Percentiles rank a stretch among this genome's conserved stretches.
Evolutionary conservation across 1,140 invertebrate genomes (phyloP).

Genomic region (Atta texana): DNA sequence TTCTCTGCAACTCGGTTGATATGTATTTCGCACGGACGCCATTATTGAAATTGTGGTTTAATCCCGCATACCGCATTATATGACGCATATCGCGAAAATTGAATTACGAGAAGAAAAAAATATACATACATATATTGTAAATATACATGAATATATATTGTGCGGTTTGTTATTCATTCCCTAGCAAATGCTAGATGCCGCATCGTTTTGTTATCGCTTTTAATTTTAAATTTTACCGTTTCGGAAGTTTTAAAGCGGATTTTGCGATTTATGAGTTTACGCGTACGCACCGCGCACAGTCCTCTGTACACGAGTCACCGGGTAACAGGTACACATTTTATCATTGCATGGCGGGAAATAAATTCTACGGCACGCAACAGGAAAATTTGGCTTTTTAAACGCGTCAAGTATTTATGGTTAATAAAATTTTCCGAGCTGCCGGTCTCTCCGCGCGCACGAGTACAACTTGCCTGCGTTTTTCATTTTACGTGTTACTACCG

Average conservation of each 20-base stretch:
- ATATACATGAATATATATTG: conserved; percentile 10
- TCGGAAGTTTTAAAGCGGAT: conserved; percentile 58
- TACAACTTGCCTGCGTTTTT: conserved; percentile 38
- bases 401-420: conserved; percentile 59
- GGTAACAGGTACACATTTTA: conserved; percentile 65
- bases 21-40: conserved; percentile 38
- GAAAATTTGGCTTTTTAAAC: conserved; percentile 66
- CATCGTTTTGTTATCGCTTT: conserved; percentile 55
- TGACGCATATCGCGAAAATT: conserved; percentile 23
- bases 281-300: conserved; percentile 2
- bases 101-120: conserved; percentile 34
- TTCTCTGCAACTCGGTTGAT: conserved; percentile 39
- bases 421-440: conserved; percentile 44
- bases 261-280: conserved; percentile 61
- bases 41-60: conserved; percentile 60
- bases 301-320: conserved; percentile 52
- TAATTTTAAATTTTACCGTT: conserved; percentile 51
- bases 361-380: conserved; percentile 57
- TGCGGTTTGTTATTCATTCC: conserved; percentile 11
- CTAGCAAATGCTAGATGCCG: conserved; percentile 36
- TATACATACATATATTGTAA: conserved; percentile 1
- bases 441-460: background rate
- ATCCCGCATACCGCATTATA: conserved; percentile 12
- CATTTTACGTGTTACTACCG: conserved; percentile 41
- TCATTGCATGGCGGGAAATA: conserved; percentile 53